Percentiles rank a stretch among this genome's conserved stretches.
These are phyloP conservation scores for Laupala kohalensis DNA, from an alignment of 1,140 invertebrate genomes.

Conservation along the genomic window DNA sequence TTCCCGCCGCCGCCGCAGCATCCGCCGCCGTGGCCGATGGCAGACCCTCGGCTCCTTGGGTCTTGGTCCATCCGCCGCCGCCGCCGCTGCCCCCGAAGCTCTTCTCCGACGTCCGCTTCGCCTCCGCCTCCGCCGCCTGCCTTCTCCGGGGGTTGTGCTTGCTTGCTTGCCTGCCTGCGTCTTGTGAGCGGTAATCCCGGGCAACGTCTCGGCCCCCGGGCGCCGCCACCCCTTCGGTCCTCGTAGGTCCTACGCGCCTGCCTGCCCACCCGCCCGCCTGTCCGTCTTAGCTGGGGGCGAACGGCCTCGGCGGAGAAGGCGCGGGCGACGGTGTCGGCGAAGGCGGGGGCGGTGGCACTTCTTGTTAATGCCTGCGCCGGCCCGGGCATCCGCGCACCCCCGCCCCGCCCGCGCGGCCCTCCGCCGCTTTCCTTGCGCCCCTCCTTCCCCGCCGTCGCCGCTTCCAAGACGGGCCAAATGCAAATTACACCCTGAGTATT, in stretches of 20 bases:
- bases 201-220: background rate
- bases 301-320: background rate
- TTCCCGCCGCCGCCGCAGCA: background rate
- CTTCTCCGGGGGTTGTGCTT: background rate
- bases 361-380: background rate
- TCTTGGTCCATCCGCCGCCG: background rate
- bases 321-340: no score
- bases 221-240: no score
- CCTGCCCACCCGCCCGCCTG: no score
- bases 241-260: no score
- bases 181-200: background rate
- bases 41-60: background rate
- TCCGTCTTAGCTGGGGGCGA: background rate
- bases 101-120: background rate
- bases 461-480: slow-evolving; percentile 13
- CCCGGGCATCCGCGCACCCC: background rate
- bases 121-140: background rate
- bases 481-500: slow-evolving; percentile 15
- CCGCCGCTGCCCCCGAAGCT: no score
- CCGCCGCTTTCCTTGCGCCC: no score
- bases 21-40: background rate
- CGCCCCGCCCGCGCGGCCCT: background rate
- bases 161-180: background rate
- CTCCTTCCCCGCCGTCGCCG: background rate
- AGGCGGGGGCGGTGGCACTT: background rate